These are phyloP conservation scores for Podocnemis expansa DNA, from an alignment of 2,113 vertebrate genomes.

Conservation along the genomic window DNA sequence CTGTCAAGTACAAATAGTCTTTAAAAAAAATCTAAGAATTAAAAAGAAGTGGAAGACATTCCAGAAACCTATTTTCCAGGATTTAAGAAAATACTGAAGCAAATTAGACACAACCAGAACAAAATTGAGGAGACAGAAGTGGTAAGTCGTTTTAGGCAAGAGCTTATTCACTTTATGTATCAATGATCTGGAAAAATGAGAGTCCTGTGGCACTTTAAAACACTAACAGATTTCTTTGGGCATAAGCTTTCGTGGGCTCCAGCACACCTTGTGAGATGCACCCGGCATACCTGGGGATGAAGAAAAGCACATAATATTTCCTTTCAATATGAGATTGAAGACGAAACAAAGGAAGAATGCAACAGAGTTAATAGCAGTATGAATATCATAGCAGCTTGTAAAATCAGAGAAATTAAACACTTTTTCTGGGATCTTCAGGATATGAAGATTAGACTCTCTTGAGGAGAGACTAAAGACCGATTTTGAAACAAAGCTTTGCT, in stretches of 20 bases:
- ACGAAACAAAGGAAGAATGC: not conserved
- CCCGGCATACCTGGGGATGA: too few relatives aligned
- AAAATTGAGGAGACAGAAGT: not conserved
- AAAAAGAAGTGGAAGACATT: not conserved
- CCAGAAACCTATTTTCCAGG: not conserved
- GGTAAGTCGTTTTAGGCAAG: not conserved
- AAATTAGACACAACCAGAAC: not conserved
- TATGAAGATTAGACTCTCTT: not conserved
- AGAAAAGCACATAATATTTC: not conserved
- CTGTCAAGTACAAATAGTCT: not conserved
- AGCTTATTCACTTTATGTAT: not conserved
- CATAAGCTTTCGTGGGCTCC: too few relatives aligned
- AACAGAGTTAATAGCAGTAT: not conserved
- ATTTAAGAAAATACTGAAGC: not conserved
- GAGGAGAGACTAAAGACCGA: not conserved
- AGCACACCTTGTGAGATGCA: too few relatives aligned
- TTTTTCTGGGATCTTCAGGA: not conserved
- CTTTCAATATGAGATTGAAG: not conserved
- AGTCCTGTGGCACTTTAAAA: too few relatives aligned
- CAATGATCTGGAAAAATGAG: not conserved
- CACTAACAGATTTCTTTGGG: too few relatives aligned
- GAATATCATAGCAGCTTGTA: not conserved
- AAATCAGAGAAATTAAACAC: not conserved
- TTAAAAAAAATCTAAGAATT: not conserved
- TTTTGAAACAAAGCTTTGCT: not conserved